A percentile compares a stretch with the other conserved stretches of the same genome.
Evolutionary conservation across 2,113 vertebrate species (phyloP).

Genomic region (Colius striatus): DNA sequence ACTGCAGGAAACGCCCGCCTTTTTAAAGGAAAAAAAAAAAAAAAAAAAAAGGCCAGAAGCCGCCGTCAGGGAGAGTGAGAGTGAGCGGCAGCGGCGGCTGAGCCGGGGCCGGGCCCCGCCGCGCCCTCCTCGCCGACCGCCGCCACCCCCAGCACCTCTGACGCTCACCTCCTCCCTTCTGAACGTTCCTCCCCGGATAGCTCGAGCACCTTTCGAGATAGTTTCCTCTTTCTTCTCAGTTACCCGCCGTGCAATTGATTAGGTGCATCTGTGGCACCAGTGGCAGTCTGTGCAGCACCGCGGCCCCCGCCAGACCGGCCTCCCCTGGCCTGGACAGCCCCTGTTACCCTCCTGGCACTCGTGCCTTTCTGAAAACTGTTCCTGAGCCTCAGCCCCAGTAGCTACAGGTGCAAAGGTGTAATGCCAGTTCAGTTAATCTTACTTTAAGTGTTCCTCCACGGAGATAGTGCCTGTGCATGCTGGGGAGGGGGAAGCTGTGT

Average conservation of each 20-base stretch:
- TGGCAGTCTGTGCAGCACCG: rapidly evolving
- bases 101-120: not conserved
- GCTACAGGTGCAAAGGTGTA: not conserved
- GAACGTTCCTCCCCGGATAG: not conserved
- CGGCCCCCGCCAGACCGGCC: not conserved
- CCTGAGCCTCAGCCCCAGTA: not conserved
- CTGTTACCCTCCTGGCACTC: not conserved
- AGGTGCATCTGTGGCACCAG: not conserved
- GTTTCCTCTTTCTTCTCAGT: not conserved
- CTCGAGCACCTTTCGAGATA: not conserved
- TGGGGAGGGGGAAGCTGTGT: no score
- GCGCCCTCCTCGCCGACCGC: no score
- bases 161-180: not conserved
- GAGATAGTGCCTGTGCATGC: rapidly evolving
- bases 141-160: no score
- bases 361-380: not conserved
- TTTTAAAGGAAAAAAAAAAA: no score
- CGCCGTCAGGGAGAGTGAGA: not conserved
- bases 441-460: not conserved
- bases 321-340: rapidly evolving
- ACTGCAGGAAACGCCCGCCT: not conserved
- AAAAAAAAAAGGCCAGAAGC: no score
- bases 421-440: not conserved
- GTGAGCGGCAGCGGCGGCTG: not conserved
- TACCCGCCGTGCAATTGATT: rapidly evolving